Evolutionary conservation across 2,113 vertebrate genomes (phyloP).

Genomic region (Perca schrenkii): DNA sequence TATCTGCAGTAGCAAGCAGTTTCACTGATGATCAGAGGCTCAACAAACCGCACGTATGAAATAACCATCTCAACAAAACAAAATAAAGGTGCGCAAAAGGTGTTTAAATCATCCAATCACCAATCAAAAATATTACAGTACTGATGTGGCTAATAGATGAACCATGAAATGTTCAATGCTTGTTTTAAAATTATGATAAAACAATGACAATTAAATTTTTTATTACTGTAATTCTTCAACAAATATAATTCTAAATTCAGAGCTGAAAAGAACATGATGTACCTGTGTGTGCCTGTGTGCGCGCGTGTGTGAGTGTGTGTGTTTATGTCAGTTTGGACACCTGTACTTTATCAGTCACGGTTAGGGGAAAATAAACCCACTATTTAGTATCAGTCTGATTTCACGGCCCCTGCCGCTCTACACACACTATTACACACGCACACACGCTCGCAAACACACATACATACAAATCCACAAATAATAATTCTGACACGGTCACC

Average conservation of each 20-base stretch:
- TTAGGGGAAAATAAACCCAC: conserved; percentile 74
- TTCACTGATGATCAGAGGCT: not conserved
- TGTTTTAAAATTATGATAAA: not conserved
- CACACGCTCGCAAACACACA: conserved; percentile 6
- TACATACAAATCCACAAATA: conserved; percentile 16
- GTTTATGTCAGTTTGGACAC: conserved; percentile 73
- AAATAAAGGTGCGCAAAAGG: not conserved
- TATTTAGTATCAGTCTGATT: conserved; percentile 68
- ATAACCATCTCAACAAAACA: not conserved
- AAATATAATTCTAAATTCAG: conserved; percentile 41
- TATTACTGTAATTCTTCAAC: not conserved
- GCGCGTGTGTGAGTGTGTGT: not conserved
- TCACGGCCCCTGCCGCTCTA: conserved; percentile 63
- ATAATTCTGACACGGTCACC: conserved; percentile 13
- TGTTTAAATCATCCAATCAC: not conserved
- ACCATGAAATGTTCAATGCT: not conserved
- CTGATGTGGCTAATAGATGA: not conserved
- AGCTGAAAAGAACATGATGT: not conserved
- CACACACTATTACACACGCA: conserved; percentile 15
- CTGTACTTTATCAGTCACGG: conserved; percentile 81
- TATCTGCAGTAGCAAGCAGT: not conserved
- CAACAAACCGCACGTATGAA: not conserved
- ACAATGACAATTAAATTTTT: not conserved
- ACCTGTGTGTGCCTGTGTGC: not conserved
- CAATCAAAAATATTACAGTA: not conserved